Evolutionary conservation across 1,140 invertebrate species (phyloP).

Genomic region (Diabrotica undecimpunctata): DNA sequence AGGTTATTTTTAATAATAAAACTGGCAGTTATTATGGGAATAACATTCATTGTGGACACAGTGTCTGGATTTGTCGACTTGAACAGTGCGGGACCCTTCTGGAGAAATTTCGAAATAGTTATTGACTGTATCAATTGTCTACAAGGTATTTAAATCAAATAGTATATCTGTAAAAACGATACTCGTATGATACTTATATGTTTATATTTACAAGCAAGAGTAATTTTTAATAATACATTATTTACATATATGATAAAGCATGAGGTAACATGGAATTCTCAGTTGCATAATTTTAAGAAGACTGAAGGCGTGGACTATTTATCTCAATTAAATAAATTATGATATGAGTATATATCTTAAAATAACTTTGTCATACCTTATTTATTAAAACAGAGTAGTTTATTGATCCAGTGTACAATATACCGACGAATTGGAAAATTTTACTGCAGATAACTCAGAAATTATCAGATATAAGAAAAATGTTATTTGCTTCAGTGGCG

Average conservation of each 20-base stretch:
- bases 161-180: too few species aligned
- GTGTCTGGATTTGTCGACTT: slow-evolving; percentile 41
- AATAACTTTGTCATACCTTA: too few species aligned
- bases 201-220: neutral
- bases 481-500: too few species aligned
- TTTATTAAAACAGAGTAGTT: too few species aligned
- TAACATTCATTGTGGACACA: slow-evolving; percentile 55
- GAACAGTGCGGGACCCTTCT: slow-evolving; percentile 16
- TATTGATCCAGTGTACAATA: too few species aligned
- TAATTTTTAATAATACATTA: neutral
- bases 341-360: too few species aligned
- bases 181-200: neutral
- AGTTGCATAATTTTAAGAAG: too few species aligned
- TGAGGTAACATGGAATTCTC: neutral
- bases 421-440: too few species aligned
- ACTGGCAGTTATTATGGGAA: slow-evolving; percentile 59
- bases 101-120: slow-evolving; percentile 30
- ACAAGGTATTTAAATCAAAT: slow-evolving; percentile 23
- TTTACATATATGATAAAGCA: neutral
- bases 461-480: too few species aligned
- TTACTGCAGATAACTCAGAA: too few species aligned
- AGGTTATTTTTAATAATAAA: slow-evolving; percentile 57
- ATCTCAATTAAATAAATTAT: too few species aligned
- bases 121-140: slow-evolving; percentile 28
- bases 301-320: too few species aligned